Percentiles rank a stretch among this genome's conserved stretches.
Evolutionary conservation across 2,797 vertebrate genomes (phyloP).

Genomic region (Emydoidea blandingii): DNA sequence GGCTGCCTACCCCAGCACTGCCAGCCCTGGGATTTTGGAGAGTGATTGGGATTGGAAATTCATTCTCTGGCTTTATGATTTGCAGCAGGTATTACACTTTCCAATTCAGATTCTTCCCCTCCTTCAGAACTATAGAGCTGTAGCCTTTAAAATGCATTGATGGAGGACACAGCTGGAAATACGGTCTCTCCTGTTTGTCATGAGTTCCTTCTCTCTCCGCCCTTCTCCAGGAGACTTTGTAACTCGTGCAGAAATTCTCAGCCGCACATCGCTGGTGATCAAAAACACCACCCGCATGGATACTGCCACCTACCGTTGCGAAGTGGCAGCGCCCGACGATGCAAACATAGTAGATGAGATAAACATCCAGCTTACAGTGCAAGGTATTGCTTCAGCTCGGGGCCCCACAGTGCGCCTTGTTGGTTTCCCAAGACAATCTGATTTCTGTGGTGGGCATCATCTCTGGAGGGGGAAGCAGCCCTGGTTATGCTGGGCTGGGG

Average conservation of each 20-base stretch:
- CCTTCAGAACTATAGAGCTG: background rate
- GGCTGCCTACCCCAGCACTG: background rate
- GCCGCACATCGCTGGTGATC: conserved; percentile 93
- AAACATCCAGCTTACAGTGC: conserved; percentile 92
- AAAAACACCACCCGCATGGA: conserved; percentile 92
- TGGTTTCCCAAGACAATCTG: too few relatives aligned
- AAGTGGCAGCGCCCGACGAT: conserved; percentile 93
- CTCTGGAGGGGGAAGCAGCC: background rate
- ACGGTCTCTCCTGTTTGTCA: background rate
- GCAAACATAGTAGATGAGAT: conserved; percentile 95
- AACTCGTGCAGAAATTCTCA: conserved; percentile 90
- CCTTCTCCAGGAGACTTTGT: conserved; percentile 88
- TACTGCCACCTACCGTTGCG: conserved; percentile 96
- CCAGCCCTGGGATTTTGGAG: background rate
- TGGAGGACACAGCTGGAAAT: background rate
- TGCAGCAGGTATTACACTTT: background rate
- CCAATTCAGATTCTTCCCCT: background rate
- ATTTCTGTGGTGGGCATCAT: background rate
- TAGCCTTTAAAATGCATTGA: background rate
- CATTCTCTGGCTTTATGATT: background rate
- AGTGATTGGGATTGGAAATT: background rate
- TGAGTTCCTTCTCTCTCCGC: background rate
- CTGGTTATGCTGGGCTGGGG: background rate
- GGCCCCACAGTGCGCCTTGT: too few relatives aligned
- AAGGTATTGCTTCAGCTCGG: conserved; percentile 82